A percentile compares a stretch with the other conserved stretches of the same genome.
phyloP scores from a whole-genome alignment of 2,888 invertebrate species.

The Isoperla grammatica region DNA sequence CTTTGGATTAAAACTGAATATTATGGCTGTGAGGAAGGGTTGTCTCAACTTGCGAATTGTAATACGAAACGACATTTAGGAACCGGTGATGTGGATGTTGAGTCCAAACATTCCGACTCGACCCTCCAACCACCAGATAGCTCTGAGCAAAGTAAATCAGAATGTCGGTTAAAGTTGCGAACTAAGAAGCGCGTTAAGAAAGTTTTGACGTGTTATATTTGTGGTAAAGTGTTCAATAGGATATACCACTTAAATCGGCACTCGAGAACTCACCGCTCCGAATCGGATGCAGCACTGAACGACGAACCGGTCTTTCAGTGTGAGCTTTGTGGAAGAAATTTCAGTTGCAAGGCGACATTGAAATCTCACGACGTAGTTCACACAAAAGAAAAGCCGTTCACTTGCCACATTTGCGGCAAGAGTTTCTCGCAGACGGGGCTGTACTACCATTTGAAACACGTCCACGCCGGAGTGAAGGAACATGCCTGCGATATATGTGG shows the following conservation, averaged over 20 bases:
- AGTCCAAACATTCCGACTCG: no score
- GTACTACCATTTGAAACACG: constrained; percentile 47
- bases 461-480: constrained; percentile 47
- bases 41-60: no score
- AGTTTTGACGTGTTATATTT: background rate
- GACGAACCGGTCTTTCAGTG: background rate
- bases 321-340: constrained; percentile 19
- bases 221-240: background rate
- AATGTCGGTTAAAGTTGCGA: no score
- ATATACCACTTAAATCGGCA: background rate
- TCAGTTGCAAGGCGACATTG: constrained; percentile 20
- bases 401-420: constrained; percentile 61
- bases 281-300: no score
- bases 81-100: no score
- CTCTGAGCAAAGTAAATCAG: no score
- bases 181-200: background rate
- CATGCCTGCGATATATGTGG: constrained; percentile 48
- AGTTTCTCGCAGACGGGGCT: constrained; percentile 32
- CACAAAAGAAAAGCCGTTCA: constrained; percentile 56
- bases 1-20: no score
- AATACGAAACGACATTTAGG: no score
- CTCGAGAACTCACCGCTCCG: background rate
- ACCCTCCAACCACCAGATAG: no score
- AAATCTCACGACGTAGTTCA: constrained; percentile 45
- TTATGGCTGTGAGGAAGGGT: no score